Evolutionary conservation across 1,140 invertebrate species (phyloP), one percentile per base, ranked within the genome.

Genomic region (Liolophura sinensis): DNA sequence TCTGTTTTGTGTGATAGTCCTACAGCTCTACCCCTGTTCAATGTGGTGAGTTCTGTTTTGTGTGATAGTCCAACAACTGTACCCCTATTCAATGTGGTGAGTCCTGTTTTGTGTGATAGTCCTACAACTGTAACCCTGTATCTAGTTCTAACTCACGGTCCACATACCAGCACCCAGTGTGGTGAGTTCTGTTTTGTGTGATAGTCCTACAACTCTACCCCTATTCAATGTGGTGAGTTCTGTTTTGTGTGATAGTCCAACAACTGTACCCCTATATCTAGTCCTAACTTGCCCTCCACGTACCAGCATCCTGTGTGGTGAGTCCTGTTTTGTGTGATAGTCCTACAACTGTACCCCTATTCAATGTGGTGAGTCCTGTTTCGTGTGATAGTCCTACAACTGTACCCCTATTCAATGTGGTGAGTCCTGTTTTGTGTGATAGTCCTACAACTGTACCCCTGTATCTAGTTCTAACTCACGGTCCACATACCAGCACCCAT

Each of bases 301-400:
- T 40, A 40, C 31, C 31, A 40, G 3, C 31, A 40, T 40, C 9
- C 31, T 40, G 9, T 40, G 31, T 40, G 31, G 31, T 40, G 31
- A 5, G 31, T 40, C 3, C 3, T 40, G 31, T 40, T 40, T 9
- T 40, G 31, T 40, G 3, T 40, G 31, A 40, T n/a, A n/a, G 31
- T 94, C 92, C 18, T 97, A 96, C 83, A 94, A 97, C 84, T 98
- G 96, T 82, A 93, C 91, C 48, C 96, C 96, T 22, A 90, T 96
- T n/a, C n/a, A n/a, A n/a, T n/a, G n/a, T n/a, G n/a, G n/a, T n/a
- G n/a, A n/a, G n/a, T n/a, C n/a, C n/a, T n/a, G n/a, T n/a, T n/a
- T n/a, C n/a, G n/a, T n/a, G n/a, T n/a, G n/a, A n/a, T n/a, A n/a
- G n/a, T n/a, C n/a, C n/a, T n/a, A n/a, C n/a, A n/a, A n/a, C n/a